Percentiles rank a stretch among this genome's conserved stretches.
Evolutionary conservation across 2,113 vertebrate species (phyloP).

Genomic region (Myotis brandtii): DNA sequence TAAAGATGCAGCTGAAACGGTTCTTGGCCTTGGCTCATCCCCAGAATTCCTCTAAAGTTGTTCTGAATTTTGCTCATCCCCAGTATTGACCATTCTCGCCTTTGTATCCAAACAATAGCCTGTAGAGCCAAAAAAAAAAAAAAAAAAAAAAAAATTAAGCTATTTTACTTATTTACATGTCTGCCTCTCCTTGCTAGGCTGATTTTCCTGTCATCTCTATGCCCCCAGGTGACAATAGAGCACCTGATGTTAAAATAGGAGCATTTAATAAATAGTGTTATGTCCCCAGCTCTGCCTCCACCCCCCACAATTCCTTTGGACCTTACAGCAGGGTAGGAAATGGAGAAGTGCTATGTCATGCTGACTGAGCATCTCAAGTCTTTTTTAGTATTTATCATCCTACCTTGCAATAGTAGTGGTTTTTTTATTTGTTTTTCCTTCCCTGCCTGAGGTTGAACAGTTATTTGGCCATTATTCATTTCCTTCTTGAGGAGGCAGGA

Average conservation of each 20-base stretch:
- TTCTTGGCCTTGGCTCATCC: background rate
- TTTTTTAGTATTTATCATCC: conserved; percentile 45
- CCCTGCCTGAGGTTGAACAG: background rate
- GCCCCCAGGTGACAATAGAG: background rate
- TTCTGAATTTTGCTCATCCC: background rate
- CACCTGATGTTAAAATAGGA: background rate
- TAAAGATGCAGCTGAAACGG: background rate
- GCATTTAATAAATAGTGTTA: background rate
- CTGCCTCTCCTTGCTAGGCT: background rate
- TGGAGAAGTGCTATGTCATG: conserved; percentile 60
- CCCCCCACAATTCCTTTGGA: background rate
- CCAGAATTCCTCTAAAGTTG: background rate
- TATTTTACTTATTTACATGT: background rate
- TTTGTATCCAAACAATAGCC: background rate
- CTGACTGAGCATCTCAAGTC: conserved; percentile 14
- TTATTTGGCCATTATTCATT: conserved; percentile 49
- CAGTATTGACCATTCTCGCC: background rate
- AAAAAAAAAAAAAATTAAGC: background rate
- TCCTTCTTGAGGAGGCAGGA: background rate
- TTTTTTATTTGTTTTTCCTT: background rate
- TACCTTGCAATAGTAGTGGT: conserved; percentile 23
- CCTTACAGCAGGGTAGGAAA: conserved; percentile 8
- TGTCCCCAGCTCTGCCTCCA: background rate
- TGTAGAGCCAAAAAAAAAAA: background rate
- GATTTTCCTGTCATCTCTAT: conserved; percentile 4